phyloP scores from a whole-genome alignment of 2,888 invertebrate species.

The Aleiodes testaceus region DNA sequence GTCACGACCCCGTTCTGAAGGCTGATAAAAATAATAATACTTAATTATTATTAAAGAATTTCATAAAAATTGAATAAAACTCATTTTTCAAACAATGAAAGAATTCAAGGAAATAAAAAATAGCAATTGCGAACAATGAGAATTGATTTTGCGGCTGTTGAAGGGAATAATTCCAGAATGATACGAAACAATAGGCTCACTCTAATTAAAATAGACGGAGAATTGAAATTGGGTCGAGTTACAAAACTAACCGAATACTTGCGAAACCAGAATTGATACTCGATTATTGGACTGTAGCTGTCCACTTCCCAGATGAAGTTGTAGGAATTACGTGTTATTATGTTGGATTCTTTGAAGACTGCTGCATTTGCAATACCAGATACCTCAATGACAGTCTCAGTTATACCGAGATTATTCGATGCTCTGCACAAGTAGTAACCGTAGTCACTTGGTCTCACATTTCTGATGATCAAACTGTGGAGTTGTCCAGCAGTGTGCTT shows the following conservation, averaged over 20 bases:
- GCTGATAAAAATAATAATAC: slow-evolving; percentile 42
- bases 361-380: slow-evolving; percentile 84
- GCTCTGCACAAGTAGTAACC: slow-evolving; percentile 87
- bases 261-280: slow-evolving; percentile 76
- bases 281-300: slow-evolving; percentile 85
- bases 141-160: slow-evolving; percentile 68
- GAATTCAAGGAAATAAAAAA: too few species aligned
- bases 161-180: too few species aligned
- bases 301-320: slow-evolving; percentile 90
- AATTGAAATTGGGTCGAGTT: slow-evolving; percentile 1
- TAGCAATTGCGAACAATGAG: background rate
- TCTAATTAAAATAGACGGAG: slow-evolving; percentile 21
- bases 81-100: background rate
- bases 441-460: slow-evolving; percentile 80
- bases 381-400: slow-evolving; percentile 81
- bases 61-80: too few species aligned
- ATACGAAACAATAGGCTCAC: too few species aligned
- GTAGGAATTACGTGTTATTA: slow-evolving; percentile 76
- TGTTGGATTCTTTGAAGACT: slow-evolving; percentile 76
- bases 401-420: slow-evolving; percentile 82
- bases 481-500: slow-evolving; percentile 76
- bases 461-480: slow-evolving; percentile 81
- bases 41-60: too few species aligned
- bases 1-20: slow-evolving; percentile 56
- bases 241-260: slow-evolving; percentile 64